Evolutionary conservation across 1,140 invertebrate genomes (phyloP), one percentile per base, ranked within the genome.

Genomic region (Branchinecta lynchi): DNA sequence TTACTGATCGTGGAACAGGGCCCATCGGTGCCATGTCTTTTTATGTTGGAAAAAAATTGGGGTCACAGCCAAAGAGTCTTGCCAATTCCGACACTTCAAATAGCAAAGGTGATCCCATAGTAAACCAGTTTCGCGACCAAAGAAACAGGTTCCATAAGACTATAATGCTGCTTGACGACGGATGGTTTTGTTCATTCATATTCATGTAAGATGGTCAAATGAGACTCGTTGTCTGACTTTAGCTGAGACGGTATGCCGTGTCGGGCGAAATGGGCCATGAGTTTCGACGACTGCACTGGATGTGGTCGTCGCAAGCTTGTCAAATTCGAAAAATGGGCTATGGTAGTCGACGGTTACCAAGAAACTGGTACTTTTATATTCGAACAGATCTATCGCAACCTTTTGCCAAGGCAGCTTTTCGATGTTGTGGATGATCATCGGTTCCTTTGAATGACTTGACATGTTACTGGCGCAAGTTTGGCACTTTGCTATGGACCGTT

Each of bases 341-440:
- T 51, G 46, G n/a, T 51, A 51, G 9, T 51, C n/a, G 46, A 51
- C 46, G n/a, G 46, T 51, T 51, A n/a, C 46, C n/a, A 51, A n/a
- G 46, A 51, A 51, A n/a, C n/a, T 51, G 46, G 46, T 9, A n/a
- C 46, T n/a, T 9, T 51, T 51, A 9, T 51, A 51, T 51, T 51
- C 46, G n/a, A 51, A 51, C 46, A 51, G 46, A 51, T 51, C 9
- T 51, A n/a, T 51, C 9, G 46, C 46, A 51, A n/a, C n/a, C n/a
- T n/a, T n/a, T n/a, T n/a, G n/a, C n/a, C n/a, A n/a, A n/a, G n/a
- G n/a, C n/a, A n/a, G n/a, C n/a, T n/a, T 51, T 51, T 51, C n/a
- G 46, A 9, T 51, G 46, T n/a, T 51, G 46, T 51, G 46, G 46
- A 9, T 51, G 46, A 51, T 51, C 46, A 51, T 51, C n/a, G n/a